Base-by-base conservation (phyloP, 2,113 vertebrate species). In the Limanda limanda region DNA sequence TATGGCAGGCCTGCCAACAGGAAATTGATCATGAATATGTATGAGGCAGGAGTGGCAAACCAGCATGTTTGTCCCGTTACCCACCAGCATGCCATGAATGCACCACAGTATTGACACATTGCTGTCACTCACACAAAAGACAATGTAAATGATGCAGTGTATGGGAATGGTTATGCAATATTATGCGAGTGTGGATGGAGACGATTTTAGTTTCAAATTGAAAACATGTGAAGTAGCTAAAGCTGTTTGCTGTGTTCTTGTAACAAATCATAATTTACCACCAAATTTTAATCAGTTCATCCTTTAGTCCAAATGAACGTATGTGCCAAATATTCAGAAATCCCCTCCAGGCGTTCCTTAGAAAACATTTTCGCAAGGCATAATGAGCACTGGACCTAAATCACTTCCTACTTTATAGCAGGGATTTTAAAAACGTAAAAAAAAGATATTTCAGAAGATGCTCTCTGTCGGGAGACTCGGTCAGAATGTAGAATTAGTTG, bases 11-110 rank as follows among this genome's bases (percentile, higher is more conserved):
- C 58, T 20, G 56, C 57, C 31, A 78, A 69, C 51, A 68, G 79
- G 61, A 79, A 85, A 76, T 45, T 17, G 21, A 76, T 25, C 74
- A 27, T 66, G 67, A 54, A 62, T 1, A n/a, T 10, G 25, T 61
- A 10, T 77, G 48, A 51, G 8, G 35, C 2, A 37, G 35, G 48
- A 51, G 68, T 71, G 59, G 74, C 56, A 54, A 3, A 3, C 15
- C 48, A 31, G 40, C 25, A n/a, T 65, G 57, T 59, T 66, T 70
- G 17, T 67, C 21, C 65, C 42, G 64, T 51, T 56, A 47, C 66
- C 51, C 42, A 45, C 57, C 63, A 54, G 24, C 5, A 12, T 10
- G 24, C 35, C 2, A 3, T 27, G 40, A 54, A 60, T 5, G 13
- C 47, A 51, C 14, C 4, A 0, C 59, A 25, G 15, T 57, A 54